Conservation (phyloP, 2,888 invertebrate genomes). For the Diarsia dahlii region DNA sequence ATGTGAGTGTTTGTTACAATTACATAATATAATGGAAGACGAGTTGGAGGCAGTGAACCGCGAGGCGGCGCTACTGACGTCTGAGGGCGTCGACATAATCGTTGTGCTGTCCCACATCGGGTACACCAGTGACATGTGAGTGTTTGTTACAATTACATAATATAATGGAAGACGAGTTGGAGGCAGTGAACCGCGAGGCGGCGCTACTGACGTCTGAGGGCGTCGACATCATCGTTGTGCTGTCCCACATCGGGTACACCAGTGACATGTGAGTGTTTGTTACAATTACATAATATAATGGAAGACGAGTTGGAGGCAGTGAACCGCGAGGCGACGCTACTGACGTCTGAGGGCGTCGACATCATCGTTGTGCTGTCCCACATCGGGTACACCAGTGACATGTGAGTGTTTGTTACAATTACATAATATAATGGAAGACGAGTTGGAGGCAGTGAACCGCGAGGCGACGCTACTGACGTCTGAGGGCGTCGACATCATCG, state of each 20-base stretch:
- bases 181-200: conserved; percentile 93
- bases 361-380: conserved; percentile 96
- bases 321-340: conserved; percentile 92
- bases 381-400: conserved; percentile 90
- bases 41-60: conserved; percentile 92
- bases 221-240: conserved; percentile 94
- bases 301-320: conserved; percentile 92
- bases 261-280: conserved; percentile 79
- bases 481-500: conserved; percentile 93
- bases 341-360: conserved; percentile 92
- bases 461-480: no score
- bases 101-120: conserved; percentile 96
- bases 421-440: conserved; percentile 91
- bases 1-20: no score
- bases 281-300: conserved; percentile 87
- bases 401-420: conserved; percentile 71
- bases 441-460: conserved; percentile 92
- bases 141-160: no score
- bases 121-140: conserved; percentile 80
- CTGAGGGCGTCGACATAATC: conserved; percentile 93
- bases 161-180: conserved; percentile 93
- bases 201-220: conserved; percentile 91
- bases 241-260: conserved; percentile 94
- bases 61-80: conserved; percentile 92
- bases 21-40: conserved; percentile 93